A percentile compares a stretch with the other conserved stretches of the same genome.
These are phyloP conservation scores for Perca flavescens DNA, from an alignment of 2,113 vertebrate species.

Conservation along the genomic window DNA sequence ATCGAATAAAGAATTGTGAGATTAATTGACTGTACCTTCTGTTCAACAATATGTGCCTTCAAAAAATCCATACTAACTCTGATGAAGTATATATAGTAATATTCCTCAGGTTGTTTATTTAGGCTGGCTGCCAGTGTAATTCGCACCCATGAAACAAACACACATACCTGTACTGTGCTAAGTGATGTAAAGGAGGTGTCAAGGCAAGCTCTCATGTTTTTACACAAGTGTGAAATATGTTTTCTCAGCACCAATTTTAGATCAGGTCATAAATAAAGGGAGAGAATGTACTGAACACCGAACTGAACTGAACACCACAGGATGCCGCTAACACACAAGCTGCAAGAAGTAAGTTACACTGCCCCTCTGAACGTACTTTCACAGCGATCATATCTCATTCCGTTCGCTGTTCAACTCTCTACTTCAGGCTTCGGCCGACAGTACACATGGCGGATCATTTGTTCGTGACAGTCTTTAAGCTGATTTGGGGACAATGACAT, in stretches of 20 bases:
- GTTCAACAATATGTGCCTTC: background rate
- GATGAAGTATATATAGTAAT: background rate
- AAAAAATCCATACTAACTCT: background rate
- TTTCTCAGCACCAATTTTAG: background rate
- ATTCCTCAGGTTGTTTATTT: background rate
- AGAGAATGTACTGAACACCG: background rate
- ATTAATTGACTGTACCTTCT: background rate
- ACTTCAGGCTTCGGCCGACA: too few species aligned
- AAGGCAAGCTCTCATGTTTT: background rate
- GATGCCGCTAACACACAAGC: too few species aligned
- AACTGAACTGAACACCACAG: too few species aligned
- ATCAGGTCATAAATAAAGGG: background rate
- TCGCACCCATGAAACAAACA: background rate
- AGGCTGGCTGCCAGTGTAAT: constrained; percentile 7
- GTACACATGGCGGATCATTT: too few species aligned
- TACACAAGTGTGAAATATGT: background rate
- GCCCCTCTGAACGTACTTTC: too few species aligned
- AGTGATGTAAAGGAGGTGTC: background rate
- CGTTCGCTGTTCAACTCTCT: too few species aligned
- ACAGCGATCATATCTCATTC: too few species aligned
- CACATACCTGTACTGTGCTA: background rate
- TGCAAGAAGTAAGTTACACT: too few species aligned
- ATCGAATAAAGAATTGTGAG: background rate
- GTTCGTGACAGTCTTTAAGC: too few species aligned
- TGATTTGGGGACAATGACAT: too few species aligned